A percentile compares a stretch with the other conserved stretches of the same genome.
phyloP scores from a whole-genome alignment of 2,797 vertebrate species.

The Hydrophis major region DNA sequence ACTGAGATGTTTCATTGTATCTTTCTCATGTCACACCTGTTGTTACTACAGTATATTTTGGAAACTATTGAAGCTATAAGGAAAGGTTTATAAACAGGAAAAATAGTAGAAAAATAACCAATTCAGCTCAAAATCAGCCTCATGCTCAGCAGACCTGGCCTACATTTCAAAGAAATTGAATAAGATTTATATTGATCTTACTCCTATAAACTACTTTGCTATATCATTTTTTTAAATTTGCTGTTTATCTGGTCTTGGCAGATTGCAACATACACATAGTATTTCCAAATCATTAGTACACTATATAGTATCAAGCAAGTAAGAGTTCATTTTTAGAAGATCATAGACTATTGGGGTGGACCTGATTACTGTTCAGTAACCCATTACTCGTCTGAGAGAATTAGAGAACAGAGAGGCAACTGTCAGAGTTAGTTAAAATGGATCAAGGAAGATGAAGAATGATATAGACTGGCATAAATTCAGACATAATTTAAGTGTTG shows the following conservation, averaged over 20 bases:
- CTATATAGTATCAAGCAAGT: constrained; percentile 3
- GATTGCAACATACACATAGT: neutral
- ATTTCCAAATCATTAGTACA: neutral
- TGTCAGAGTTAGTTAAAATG: constrained; percentile 13
- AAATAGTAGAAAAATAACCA: neutral
- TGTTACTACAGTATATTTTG: neutral
- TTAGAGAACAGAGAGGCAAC: neutral
- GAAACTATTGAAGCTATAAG: neutral
- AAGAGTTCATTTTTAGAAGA: constrained; percentile 2
- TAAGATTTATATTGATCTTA: neutral
- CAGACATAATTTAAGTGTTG: constrained; percentile 37
- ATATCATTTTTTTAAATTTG: neutral
- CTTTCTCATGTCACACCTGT: neutral
- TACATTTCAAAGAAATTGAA: neutral
- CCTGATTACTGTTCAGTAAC: neutral
- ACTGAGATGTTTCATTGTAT: neutral
- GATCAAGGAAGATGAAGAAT: constrained; percentile 31
- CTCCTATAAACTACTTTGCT: neutral
- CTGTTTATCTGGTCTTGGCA: neutral
- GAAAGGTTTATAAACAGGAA: neutral
- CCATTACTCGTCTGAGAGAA: constrained; percentile 26
- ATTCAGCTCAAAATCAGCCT: neutral
- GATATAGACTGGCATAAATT: neutral
- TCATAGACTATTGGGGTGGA: constrained; percentile 26
- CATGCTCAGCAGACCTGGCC: neutral